Evolutionary conservation across 2,797 vertebrate species (phyloP), one percentile per base, ranked within the genome.

Genomic region (Astyanax mexicanus): DNA sequence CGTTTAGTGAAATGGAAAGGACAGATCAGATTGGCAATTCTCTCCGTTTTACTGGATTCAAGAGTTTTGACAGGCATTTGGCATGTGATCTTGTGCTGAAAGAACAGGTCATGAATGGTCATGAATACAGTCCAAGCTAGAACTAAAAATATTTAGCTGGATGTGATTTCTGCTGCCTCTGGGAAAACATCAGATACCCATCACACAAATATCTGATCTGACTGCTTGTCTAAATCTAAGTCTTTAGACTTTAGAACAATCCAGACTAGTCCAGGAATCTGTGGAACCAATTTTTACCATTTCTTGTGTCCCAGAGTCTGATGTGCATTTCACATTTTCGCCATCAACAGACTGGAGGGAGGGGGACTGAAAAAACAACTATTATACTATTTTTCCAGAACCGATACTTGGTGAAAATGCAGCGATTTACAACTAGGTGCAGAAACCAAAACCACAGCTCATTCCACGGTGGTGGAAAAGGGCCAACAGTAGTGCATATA

Each of bases 1-100:
- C 54, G 32, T 32, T 32, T 5, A 54, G 23, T 55, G 42, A 52
- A 37, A 55, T 19, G n/a, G 51, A 38, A 25, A 38, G 44, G 44
- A 61, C 37, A 42, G 47, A 67, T 75, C 38, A 58, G 19, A 58
- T 47, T 68, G 58, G 19, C 23, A 27, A 49, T 60, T 68, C 19
- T 40, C n/a, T 29, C 19, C 57, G 15, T 47, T 67, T 47, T 37
- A 32, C 29, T 60, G 55, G 15, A 60, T 32, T 60, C 17, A 37
- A 35, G n/a, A 60, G 35, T 9, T 19, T 37, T 57, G 54, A 29
- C 27, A 32, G 15, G 12, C 11, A 37, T 10, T 32, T 21, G n/a
- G 57, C 57, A 19, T 21, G 32, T 21, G 57, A 38, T n/a, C 10
- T 38, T 40, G 12, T 3, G 11, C 19, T 51, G 10, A 51, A 51